Evolutionary conservation across 2,113 vertebrate species (phyloP).

Genomic region (Pipra filicauda): DNA sequence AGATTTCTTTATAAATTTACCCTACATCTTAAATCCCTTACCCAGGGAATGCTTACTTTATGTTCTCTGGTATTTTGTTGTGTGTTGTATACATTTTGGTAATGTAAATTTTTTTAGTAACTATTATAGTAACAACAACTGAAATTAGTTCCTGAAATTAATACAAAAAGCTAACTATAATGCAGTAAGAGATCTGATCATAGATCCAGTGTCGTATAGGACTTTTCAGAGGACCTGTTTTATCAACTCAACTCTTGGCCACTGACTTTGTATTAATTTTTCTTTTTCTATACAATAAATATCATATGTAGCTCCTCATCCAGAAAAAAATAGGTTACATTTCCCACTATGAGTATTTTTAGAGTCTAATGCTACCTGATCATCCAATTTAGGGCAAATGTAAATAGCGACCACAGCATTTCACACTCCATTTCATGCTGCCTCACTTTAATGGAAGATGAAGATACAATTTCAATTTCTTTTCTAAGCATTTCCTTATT

Average conservation of each 20-base stretch:
- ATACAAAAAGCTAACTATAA: neutral
- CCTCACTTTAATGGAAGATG: neutral
- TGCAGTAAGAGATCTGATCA: neutral
- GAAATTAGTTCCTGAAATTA: neutral
- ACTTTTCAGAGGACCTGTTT: neutral
- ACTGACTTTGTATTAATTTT: neutral
- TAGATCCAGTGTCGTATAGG: neutral
- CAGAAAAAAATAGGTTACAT: neutral
- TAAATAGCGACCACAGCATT: conserved; percentile 1
- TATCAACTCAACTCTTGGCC: neutral
- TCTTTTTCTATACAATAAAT: neutral
- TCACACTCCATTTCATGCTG: conserved; percentile 28
- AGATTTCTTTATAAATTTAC: neutral
- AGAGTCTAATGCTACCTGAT: neutral
- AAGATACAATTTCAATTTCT: neutral
- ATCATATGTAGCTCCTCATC: neutral
- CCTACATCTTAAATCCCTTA: neutral
- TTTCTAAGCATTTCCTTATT: neutral
- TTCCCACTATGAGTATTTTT: neutral
- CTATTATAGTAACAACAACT: neutral
- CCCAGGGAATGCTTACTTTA: neutral
- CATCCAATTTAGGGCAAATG: conserved; percentile 3
- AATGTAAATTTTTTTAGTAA: neutral
- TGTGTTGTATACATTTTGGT: neutral
- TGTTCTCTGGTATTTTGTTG: neutral